Percentiles rank a stretch among this genome's conserved stretches.
phyloP scores from a whole-genome alignment of 2,888 invertebrate genomes.

The Operophtera brumata region DNA sequence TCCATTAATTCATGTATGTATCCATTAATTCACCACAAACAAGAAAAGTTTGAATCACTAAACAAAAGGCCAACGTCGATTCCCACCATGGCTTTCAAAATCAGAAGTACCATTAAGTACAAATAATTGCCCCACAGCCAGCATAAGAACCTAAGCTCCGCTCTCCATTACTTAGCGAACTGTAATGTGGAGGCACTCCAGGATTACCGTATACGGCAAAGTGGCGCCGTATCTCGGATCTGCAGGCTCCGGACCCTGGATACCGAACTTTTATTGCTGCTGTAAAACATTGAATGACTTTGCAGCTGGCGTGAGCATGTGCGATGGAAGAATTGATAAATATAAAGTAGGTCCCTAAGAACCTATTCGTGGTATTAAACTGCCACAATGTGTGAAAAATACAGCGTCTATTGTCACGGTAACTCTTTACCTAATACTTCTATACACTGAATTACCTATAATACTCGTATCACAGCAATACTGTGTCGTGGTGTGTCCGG shows the following conservation, averaged over 20 bases:
- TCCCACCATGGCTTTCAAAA: background rate
- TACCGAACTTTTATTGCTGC: slow-evolving; percentile 52
- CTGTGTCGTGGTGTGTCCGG: no score
- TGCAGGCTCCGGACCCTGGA: slow-evolving; percentile 47
- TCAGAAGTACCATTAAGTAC: slow-evolving; percentile 12
- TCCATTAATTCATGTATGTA: no score
- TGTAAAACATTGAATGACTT: slow-evolving; percentile 48
- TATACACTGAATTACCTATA: no score
- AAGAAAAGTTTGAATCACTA: no score
- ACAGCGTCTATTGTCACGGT: no score
- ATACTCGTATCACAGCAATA: no score
- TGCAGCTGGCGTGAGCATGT: slow-evolving; percentile 13
- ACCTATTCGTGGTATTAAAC: background rate
- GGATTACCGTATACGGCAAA: slow-evolving; percentile 50
- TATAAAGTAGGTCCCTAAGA: slow-evolving; percentile 25
- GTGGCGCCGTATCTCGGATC: slow-evolving; percentile 44
- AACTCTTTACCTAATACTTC: no score
- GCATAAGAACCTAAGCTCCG: slow-evolving; percentile 24
- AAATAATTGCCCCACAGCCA: slow-evolving; percentile 18
- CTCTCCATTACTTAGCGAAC: slow-evolving; percentile 33
- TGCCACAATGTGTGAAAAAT: background rate
- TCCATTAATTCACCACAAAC: no score
- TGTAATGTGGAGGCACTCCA: slow-evolving; percentile 45
- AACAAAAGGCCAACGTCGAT: background rate
- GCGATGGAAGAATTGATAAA: slow-evolving; percentile 18